Evolutionary conservation across 2,888 invertebrate species (phyloP), one percentile per base, ranked within the genome.

Genomic region (Athalia rosae): DNA sequence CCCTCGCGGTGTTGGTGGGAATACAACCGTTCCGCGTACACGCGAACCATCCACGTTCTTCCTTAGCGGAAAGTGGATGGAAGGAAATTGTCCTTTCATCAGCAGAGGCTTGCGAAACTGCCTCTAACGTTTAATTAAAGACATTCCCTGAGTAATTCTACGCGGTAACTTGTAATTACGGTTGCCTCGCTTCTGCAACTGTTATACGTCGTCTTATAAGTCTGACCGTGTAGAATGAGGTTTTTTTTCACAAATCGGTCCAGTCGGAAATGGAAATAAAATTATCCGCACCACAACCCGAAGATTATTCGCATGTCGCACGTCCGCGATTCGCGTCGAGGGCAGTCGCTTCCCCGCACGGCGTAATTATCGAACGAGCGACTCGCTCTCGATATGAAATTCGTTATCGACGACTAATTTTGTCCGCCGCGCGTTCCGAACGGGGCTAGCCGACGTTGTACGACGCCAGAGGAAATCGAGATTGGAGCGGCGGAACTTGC

Each of bases 31-130:
- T 43, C 3, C 62, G 13, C 11, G 4, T n/a, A 41, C 11, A 48
- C 7, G 13, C 58, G 13, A 71, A 45, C 41, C 58, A 71, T 15
- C 3, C 61, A 48, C 61, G 61, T 74, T 74, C 74, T 74, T 62
- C 74, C 15, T 74, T 11, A 62, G 45, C 62, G 58, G 61, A 74
- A 87, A 87, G 86, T 86, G 84, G 86, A 88, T 86, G 82, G 86
- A 86, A 87, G 88, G 86, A 89, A 88, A 89, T 89, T 88, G 88
- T 89, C 89, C 88, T 87, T 87, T 86, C 88, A 88, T 88, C 87
- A 87, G 86, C 87, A 85, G 84, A 86, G 86, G 86, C 86, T 87
- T 85, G 85, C 28, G 86, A 88, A 87, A 85, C 88, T 87, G 87
- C 86, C 87, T 84, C 87, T 86, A 87, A 87, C 88, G 87, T 89